phyloP scores from a whole-genome alignment of 2,888 invertebrate genomes.

The Theodoxus fluviatilis region DNA sequence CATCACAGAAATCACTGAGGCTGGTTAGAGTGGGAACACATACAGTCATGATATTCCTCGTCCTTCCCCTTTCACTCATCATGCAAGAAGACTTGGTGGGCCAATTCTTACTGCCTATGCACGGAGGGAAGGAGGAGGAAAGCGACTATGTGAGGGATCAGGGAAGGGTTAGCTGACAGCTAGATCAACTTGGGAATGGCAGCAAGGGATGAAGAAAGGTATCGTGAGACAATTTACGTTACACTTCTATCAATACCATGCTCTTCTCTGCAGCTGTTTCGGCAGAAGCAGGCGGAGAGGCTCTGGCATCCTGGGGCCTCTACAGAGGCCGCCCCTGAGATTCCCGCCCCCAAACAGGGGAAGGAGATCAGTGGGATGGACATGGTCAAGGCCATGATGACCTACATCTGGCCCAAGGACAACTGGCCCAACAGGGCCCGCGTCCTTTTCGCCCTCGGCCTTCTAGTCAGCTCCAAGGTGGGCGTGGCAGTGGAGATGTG shows the following conservation, averaged over 20 bases:
- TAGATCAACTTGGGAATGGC: too few species aligned
- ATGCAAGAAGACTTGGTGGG: too few species aligned
- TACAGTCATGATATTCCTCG: too few species aligned
- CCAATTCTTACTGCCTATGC: too few species aligned
- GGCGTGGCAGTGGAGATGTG: constrained; percentile 22
- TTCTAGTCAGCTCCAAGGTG: constrained; percentile 69
- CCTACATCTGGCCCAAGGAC: constrained; percentile 95
- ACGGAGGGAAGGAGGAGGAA: too few species aligned
- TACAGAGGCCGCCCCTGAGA: constrained; percentile 67
- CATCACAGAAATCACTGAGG: too few species aligned
- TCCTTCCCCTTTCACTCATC: too few species aligned
- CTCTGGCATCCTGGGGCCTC: constrained; percentile 90
- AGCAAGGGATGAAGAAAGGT: too few species aligned
- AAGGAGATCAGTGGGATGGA: constrained; percentile 71
- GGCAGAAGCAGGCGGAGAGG: constrained; percentile 66
- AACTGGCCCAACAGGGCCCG: constrained; percentile 77
- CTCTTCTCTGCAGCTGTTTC: constrained; percentile 21
- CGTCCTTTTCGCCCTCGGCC: constrained; percentile 78
- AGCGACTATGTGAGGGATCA: too few species aligned
- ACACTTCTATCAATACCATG: not conserved
- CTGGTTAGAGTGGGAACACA: too few species aligned
- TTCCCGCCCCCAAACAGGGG: constrained; percentile 37
- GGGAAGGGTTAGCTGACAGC: too few species aligned
- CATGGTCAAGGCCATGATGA: constrained; percentile 84
- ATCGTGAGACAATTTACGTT: too few species aligned